phyloP scores from a whole-genome alignment of 2,797 vertebrate genomes.

The Natrix natrix region DNA sequence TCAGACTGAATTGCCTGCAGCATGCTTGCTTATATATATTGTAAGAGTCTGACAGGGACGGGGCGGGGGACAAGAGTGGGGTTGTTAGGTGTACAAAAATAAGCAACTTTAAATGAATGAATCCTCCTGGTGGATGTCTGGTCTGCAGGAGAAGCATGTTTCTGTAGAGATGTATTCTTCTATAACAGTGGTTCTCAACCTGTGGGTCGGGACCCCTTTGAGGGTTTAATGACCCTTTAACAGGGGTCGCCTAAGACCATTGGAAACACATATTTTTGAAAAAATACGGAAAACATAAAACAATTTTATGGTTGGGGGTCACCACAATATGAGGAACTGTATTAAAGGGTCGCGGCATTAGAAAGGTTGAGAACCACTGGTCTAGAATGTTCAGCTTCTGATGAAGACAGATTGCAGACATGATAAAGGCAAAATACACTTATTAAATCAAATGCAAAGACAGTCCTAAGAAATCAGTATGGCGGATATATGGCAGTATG shows the following conservation, averaged over 20 bases:
- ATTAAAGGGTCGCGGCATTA: no score
- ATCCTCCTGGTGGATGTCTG: conserved; percentile 35
- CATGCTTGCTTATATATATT: conserved; percentile 16
- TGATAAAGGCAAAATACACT: conserved; percentile 12
- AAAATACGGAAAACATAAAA: no score
- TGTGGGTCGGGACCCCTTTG: no score
- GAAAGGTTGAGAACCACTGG: no score
- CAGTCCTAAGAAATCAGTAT: neutral
- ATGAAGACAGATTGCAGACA: conserved; percentile 28
- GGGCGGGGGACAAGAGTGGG: neutral
- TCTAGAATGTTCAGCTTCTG: conserved; percentile 10
- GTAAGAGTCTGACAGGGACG: neutral
- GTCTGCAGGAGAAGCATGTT: conserved; percentile 11
- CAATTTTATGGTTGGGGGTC: no score
- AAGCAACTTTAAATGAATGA: conserved; percentile 28
- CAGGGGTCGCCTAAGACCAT: no score
- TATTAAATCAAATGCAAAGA: neutral
- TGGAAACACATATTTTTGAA: no score
- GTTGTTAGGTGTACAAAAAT: conserved; percentile 8
- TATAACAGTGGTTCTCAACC: neutral
- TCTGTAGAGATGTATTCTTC: conserved; percentile 22
- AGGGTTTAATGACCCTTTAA: no score
- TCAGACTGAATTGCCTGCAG: conserved; percentile 48
- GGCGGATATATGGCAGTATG: neutral
- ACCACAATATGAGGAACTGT: no score